Evolutionary conservation across 1,140 invertebrate genomes (phyloP).

Genomic region (Probaryconus sp.): DNA sequence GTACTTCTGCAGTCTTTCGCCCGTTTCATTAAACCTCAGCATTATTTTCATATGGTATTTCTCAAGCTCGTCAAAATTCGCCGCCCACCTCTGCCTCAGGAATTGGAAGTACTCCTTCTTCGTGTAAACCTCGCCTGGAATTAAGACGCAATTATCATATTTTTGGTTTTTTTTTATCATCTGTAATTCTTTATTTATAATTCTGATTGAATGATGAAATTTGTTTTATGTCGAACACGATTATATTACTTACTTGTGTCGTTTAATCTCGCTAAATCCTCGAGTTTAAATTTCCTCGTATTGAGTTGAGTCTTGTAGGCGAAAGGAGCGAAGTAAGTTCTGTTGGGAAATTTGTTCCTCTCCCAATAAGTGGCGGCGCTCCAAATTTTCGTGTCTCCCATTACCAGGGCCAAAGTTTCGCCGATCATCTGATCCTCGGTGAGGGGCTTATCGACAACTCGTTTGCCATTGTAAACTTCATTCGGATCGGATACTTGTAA

Average conservation of each 20-base stretch:
- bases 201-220: too few relatives aligned
- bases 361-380: conserved; percentile 96
- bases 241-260: conserved; percentile 85
- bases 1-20: conserved; percentile 88
- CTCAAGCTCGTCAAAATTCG: conserved; percentile 94
- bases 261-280: conserved; percentile 91
- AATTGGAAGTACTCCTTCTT: conserved; percentile 92
- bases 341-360: conserved; percentile 95
- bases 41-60: conserved; percentile 96
- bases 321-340: conserved; percentile 95
- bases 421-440: conserved; percentile 97
- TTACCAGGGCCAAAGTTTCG: conserved; percentile 92
- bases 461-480: conserved; percentile 95
- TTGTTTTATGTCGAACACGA: too few relatives aligned
- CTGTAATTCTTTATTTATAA: conserved; percentile 26
- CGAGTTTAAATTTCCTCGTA: conserved; percentile 90
- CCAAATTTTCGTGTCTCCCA: conserved; percentile 95
- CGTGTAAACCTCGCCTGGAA: conserved; percentile 86
- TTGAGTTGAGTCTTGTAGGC: conserved; percentile 93
- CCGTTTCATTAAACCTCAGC: conserved; percentile 92
- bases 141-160: too few relatives aligned
- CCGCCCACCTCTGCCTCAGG: conserved; percentile 94
- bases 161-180: too few relatives aligned
- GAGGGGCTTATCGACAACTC: conserved; percentile 91
- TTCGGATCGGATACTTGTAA: conserved; percentile 94